A percentile compares a stretch with the other conserved stretches of the same genome.
Conservation (phyloP, 1,140 invertebrate genomes). For the Zaprionus lachaisei region DNA sequence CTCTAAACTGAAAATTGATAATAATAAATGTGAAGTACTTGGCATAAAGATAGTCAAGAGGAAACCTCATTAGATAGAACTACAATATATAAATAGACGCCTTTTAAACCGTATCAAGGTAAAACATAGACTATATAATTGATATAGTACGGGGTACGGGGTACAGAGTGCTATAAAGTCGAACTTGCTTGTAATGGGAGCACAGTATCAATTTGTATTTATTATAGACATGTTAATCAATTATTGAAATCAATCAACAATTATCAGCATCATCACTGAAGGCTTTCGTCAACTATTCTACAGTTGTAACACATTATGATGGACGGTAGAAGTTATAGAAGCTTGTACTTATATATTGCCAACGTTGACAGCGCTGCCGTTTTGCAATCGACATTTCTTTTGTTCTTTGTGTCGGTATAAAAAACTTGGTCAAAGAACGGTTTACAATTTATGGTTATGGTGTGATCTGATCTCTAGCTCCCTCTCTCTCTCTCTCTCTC, state of each 20-base stretch:
- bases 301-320: background rate
- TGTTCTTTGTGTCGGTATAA: slow-evolving; percentile 21
- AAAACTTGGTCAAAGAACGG: slow-evolving; percentile 50
- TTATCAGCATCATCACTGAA: background rate
- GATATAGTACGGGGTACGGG: background rate
- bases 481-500: background rate
- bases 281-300: background rate
- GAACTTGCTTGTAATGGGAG: background rate
- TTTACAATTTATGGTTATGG: slow-evolving; percentile 39
- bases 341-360: background rate
- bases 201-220: background rate
- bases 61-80: background rate
- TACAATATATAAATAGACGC: background rate
- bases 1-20: background rate
- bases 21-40: slow-evolving; percentile 17
- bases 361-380: slow-evolving; percentile 10
- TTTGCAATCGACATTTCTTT: slow-evolving; percentile 40
- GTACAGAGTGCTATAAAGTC: background rate
- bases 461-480: slow-evolving; percentile 25
- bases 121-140: background rate
- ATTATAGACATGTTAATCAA: slow-evolving; percentile 21
- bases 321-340: background rate
- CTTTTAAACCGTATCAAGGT: background rate
- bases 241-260: slow-evolving; percentile 26
- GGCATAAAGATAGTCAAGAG: background rate